Conservation (phyloP, 2,888 invertebrate genomes). For the Acrobasis consociella region DNA sequence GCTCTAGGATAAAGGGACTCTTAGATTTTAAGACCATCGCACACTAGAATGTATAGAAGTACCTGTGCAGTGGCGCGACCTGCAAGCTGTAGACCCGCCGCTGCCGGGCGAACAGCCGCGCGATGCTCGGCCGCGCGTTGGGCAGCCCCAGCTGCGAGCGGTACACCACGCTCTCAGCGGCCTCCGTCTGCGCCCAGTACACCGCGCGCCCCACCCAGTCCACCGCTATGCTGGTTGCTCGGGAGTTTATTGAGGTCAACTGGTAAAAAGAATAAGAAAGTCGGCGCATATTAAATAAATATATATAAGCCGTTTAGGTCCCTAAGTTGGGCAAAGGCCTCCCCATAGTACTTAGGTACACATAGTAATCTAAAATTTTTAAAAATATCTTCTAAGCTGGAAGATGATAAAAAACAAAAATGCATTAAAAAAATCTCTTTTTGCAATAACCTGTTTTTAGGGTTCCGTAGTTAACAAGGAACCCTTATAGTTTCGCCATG, state of each 20-base stretch:
- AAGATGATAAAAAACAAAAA: no score
- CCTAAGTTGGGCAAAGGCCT: no score
- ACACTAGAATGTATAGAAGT: constrained; percentile 35
- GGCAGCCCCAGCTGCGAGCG: constrained; percentile 86
- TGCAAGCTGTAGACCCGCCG: constrained; percentile 86
- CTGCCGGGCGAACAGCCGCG: constrained; percentile 80
- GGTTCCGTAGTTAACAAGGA: no score
- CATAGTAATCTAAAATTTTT: not conserved
- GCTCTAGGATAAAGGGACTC: no score
- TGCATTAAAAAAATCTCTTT: no score
- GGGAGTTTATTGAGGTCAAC: constrained; percentile 72
- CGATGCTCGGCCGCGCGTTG: constrained; percentile 77
- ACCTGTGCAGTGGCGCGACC: constrained; percentile 89
- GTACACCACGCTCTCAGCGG: constrained; percentile 79
- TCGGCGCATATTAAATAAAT: no score
- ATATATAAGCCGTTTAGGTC: no score
- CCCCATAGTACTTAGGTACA: no score
- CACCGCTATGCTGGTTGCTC: constrained; percentile 86
- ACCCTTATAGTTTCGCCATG: no score
- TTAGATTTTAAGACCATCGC: no score
- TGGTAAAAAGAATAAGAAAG: constrained; percentile 32
- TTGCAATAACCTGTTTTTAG: no score
- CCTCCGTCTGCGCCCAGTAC: constrained; percentile 89
- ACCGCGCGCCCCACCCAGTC: constrained; percentile 95
- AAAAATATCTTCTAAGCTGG: not conserved